Base-by-base conservation (phyloP, 2,888 invertebrate genomes). In the Nymphalis polychloros region DNA sequence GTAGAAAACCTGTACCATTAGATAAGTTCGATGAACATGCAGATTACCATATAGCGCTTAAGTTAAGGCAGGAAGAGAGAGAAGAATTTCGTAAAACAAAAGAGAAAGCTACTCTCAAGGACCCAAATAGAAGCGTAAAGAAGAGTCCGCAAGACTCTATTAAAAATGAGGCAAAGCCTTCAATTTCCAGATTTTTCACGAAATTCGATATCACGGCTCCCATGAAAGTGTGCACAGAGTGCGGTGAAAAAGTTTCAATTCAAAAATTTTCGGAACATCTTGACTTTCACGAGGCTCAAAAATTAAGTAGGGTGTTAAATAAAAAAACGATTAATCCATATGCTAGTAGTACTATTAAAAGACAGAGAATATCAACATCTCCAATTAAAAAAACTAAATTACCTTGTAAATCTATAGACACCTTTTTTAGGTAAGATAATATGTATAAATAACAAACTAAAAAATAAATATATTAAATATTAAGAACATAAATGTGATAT, bases 211-310 rank as follows among this genome's bases (percentile, higher is more conserved):
- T 79, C 17, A 81, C 76, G 57, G 73, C 83, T 47, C 83, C 83
- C 48, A 87, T 86, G 48, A 90, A 94, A 78, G 86, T 82, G 55
- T 98, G 98, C 86, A 76, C 91, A 0, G 94, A 96, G 80, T 98
- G 98, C 86, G 92, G 94, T 35, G 93, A 94, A 80, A 88, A 84
- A 71, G 89, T 98, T 64, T 83, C 93, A 16, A 75, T 93, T 5
- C 93, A 93, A 71, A 95, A 95, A 70, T 92, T 95, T 76, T 83
- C 92, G 0, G 96, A 97, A 80, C 98, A 98, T 87, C 86, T 93
- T 77, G 98, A 98, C 89, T 97, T 95, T 83, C 98, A 98, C 84
- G 93, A 96, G 77, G 98, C 98, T 7, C 94, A 95, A 80, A 95
- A 95, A 79, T 84, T 98, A 63, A 97, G 95, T 76, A 89, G 93